These are phyloP conservation scores for Vulpes vulpes DNA, from an alignment of 2,113 vertebrate genomes.

Conservation along the genomic window DNA sequence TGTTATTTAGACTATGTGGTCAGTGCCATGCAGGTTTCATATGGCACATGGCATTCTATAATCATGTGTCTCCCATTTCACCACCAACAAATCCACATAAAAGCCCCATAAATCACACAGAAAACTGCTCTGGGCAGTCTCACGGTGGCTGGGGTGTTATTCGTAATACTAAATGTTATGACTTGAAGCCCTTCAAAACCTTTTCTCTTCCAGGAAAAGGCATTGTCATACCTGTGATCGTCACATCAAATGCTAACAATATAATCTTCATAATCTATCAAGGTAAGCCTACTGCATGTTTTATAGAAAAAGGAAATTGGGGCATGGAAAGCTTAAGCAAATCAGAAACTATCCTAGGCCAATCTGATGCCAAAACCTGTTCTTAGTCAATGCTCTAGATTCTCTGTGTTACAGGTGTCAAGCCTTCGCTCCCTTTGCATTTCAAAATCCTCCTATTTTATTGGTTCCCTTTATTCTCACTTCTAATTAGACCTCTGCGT, in stretches of 20 bases:
- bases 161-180: background rate
- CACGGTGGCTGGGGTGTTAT: background rate
- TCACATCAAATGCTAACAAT: background rate
- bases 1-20: conserved; percentile 33
- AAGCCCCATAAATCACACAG: background rate
- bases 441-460: background rate
- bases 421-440: background rate
- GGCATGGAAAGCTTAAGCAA: background rate
- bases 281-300: background rate
- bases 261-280: background rate
- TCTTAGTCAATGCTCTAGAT: background rate
- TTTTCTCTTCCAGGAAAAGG: background rate
- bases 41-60: background rate
- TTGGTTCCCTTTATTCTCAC: background rate
- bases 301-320: conserved; percentile 10
- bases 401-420: background rate
- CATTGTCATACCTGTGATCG: background rate
- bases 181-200: background rate
- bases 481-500: background rate
- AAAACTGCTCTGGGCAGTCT: background rate
- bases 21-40: background rate
- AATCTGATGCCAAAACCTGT: background rate
- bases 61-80: background rate
- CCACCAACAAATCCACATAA: conserved; percentile 18
- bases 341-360: background rate